Evolutionary conservation across 1,140 invertebrate species (phyloP).

Genomic region (Carposina sasakii): DNA sequence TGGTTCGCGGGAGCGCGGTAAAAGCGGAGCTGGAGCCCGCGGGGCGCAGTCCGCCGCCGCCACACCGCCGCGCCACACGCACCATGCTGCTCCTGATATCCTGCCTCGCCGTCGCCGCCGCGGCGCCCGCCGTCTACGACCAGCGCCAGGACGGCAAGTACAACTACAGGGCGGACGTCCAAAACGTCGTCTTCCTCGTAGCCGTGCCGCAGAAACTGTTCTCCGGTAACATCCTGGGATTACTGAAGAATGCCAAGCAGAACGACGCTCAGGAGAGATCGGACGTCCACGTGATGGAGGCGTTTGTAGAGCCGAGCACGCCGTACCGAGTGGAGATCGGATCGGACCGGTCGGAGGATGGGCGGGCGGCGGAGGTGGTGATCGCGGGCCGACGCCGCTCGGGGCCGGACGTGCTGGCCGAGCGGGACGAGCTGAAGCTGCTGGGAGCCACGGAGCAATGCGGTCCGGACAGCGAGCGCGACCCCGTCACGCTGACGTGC

Average conservation of each 20-base stretch:
- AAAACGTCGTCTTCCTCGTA: conserved; percentile 76
- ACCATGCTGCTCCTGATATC: conserved; percentile 44
- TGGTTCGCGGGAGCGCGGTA: conserved; percentile 54
- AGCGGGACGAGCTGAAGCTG: conserved; percentile 57
- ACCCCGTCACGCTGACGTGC: conserved; percentile 62
- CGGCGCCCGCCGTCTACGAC: conserved; percentile 78
- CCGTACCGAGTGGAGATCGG: conserved; percentile 73
- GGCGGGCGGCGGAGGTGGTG: conserved; percentile 49
- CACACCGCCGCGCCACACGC: conserved; percentile 37
- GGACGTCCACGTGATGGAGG: conserved; percentile 48
- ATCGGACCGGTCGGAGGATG: conserved; percentile 31
- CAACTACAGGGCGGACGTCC: conserved; percentile 77
- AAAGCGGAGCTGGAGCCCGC: conserved; percentile 50
- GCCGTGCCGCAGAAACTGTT: conserved; percentile 72
- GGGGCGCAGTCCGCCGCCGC: conserved; percentile 38
- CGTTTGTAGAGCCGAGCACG: conserved; percentile 72
- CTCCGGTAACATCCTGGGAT: conserved; percentile 54
- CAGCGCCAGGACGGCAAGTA: conserved; percentile 77
- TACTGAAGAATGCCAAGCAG: conserved; percentile 38
- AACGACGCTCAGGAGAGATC: conserved; percentile 45
- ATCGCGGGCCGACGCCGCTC: conserved; percentile 42
- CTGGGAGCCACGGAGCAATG: conserved; percentile 76
- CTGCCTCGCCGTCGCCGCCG: conserved; percentile 73
- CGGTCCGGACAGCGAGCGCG: conserved; percentile 74
- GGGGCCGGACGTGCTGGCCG: conserved; percentile 23